Evolutionary conservation across 2,113 vertebrate species (phyloP).

Genomic region (Gopherus flavomarginatus): DNA sequence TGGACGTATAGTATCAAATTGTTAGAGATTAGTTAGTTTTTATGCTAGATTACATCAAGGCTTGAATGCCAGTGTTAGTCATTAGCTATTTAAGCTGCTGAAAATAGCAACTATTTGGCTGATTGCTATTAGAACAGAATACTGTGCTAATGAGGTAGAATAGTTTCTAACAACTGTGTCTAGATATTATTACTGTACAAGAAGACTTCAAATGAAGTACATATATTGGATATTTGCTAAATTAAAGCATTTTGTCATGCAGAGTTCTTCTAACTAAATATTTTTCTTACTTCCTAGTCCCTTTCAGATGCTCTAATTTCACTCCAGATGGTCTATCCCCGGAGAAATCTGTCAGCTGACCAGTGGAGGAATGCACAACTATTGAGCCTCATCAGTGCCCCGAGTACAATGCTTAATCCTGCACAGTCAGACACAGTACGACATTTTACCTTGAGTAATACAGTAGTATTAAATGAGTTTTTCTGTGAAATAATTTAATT

Average conservation of each 20-base stretch:
- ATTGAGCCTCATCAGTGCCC: conserved; percentile 96
- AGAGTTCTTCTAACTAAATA: background rate
- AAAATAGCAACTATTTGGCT: background rate
- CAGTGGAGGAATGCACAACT: conserved; percentile 99
- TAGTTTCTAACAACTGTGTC: background rate
- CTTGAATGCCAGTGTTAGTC: background rate
- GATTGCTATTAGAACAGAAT: background rate
- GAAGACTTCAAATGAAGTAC: background rate
- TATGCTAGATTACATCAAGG: background rate
- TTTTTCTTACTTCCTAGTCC: conserved; percentile 79
- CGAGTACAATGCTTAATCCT: conserved; percentile 98
- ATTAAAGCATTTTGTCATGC: background rate
- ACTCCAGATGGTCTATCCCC: conserved; percentile 97
- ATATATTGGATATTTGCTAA: background rate
- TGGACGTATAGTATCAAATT: background rate
- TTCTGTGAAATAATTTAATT: background rate
- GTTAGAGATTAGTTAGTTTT: background rate
- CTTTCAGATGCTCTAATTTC: conserved; percentile 96
- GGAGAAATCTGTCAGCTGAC: conserved; percentile 97
- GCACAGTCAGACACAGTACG: conserved; percentile 96
- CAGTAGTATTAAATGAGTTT: background rate
- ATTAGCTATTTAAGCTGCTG: background rate
- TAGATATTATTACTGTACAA: background rate
- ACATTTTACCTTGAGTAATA: background rate
- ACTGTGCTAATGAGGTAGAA: background rate